phyloP scores from a whole-genome alignment of 2,888 invertebrate genomes.

The Spodoptera picta region DNA sequence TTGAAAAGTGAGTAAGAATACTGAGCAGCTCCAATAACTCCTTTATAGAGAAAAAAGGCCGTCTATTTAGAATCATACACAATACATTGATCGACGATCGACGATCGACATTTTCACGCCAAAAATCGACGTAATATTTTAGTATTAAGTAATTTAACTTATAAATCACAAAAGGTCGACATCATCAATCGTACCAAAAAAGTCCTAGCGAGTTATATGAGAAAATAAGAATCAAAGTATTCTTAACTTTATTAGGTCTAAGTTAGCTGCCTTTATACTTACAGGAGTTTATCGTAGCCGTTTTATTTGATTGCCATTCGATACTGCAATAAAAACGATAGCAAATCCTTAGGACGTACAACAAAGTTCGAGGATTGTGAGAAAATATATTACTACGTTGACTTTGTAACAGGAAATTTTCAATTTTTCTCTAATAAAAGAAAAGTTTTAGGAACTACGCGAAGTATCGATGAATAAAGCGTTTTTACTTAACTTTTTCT shows the following conservation, averaged over 20 bases:
- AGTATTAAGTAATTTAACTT: too few relatives aligned
- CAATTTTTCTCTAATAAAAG: constrained; percentile 38
- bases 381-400: constrained; percentile 35
- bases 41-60: too few relatives aligned
- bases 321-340: constrained; percentile 50
- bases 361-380: constrained; percentile 46
- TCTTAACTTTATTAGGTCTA: constrained; percentile 49
- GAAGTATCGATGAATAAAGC: constrained; percentile 14
- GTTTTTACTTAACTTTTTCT: constrained; percentile 5
- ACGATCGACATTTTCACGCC: too few relatives aligned
- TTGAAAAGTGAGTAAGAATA: too few relatives aligned
- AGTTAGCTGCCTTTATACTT: constrained; percentile 48
- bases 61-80: too few relatives aligned
- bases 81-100: too few relatives aligned
- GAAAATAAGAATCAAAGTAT: constrained; percentile 39
- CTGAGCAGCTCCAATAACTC: too few relatives aligned
- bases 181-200: constrained; percentile 19
- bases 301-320: constrained; percentile 51
- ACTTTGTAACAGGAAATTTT: constrained; percentile 49
- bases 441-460: constrained; percentile 20
- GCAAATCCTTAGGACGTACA: constrained; percentile 49
- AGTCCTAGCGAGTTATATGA: constrained; percentile 28
- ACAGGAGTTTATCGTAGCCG: constrained; percentile 42
- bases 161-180: too few relatives aligned
- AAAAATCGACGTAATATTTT: too few relatives aligned